phyloP scores from a whole-genome alignment of 2,888 invertebrate genomes.

The Morpho achilles region DNA sequence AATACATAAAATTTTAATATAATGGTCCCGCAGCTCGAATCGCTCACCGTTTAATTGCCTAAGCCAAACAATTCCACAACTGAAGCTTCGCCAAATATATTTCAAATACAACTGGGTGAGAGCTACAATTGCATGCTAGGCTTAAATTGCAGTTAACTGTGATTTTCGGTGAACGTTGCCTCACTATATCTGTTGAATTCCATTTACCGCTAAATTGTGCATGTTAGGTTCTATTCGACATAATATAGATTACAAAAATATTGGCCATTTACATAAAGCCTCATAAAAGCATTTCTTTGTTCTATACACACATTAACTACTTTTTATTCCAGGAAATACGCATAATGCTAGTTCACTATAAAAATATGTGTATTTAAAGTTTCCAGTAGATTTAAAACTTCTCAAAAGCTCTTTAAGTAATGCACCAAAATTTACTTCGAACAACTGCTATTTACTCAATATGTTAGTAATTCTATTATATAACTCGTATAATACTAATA shows the following conservation, averaged over 20 bases:
- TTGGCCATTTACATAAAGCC: too few species aligned
- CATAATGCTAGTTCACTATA: too few species aligned
- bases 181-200: slow-evolving; percentile 23
- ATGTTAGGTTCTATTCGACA: neutral
- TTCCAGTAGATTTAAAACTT: too few species aligned
- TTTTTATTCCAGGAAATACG: too few species aligned
- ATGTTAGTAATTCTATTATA: neutral
- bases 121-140: slow-evolving; percentile 27
- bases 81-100: slow-evolving; percentile 30
- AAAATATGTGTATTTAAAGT: too few species aligned
- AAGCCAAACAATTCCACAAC: slow-evolving; percentile 28
- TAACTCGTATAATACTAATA: neutral
- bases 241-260: too few species aligned
- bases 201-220: slow-evolving; percentile 18
- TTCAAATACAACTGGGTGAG: slow-evolving; percentile 29
- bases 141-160: slow-evolving; percentile 30
- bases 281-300: too few species aligned
- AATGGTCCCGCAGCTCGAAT: slow-evolving; percentile 3
- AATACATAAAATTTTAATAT: neutral
- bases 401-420: too few species aligned
- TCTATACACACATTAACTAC: too few species aligned
- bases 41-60: slow-evolving; percentile 23
- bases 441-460: too few species aligned
- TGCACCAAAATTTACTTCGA: too few species aligned
- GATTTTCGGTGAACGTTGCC: slow-evolving; percentile 29